Evolutionary conservation across 37 sponge, comb jelly and placozoan species (phyloP), one percentile per base, ranked within the genome.

Genomic region (Oopsacas minuta): DNA sequence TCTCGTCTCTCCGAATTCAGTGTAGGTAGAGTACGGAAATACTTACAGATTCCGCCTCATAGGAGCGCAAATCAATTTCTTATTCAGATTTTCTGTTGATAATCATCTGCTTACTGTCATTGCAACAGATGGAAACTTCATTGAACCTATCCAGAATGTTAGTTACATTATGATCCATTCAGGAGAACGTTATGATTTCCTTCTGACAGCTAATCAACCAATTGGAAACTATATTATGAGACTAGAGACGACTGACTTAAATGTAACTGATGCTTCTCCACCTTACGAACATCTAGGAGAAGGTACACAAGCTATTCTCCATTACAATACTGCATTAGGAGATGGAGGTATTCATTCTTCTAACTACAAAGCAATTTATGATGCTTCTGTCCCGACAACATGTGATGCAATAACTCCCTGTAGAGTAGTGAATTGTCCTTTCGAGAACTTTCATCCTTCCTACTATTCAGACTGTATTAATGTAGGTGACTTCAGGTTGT

Each of bases 171-270:
- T 89, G 15, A 38, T 94, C 17, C 85, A 90, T 69, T 85, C 86
- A 35, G 95, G 92, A 38, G 95, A 94, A 52, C 69, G 95, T 23
- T 94, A 90, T 52, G 95, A 94, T 53, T 51, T 94, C 17, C 35
- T 91, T 7, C 23, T 94, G 1, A 87, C 49, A 38, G 84, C 89
- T 7, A 84, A 88, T 7, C 36, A 86, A 46, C 37, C 88, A n/a
- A 20, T 34, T 23, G n/a, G 53, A 23, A 42, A 88, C 36, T 93
- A 88, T 83, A 69, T 85, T 83, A 89, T 93, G 0, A n/a, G 90
- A 39, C 88, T 90, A 8, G 90, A 91, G 81, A 93, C 94, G 15
- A 52, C 91, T 32, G 94, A 91, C 75, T 38, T 84, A 0, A 36
- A 89, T 69, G 37, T 39, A 5, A 86, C 39, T 0, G 37, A 28